phyloP scores from a whole-genome alignment of 2,797 vertebrate species.

The Leptodactylus fallax region DNA sequence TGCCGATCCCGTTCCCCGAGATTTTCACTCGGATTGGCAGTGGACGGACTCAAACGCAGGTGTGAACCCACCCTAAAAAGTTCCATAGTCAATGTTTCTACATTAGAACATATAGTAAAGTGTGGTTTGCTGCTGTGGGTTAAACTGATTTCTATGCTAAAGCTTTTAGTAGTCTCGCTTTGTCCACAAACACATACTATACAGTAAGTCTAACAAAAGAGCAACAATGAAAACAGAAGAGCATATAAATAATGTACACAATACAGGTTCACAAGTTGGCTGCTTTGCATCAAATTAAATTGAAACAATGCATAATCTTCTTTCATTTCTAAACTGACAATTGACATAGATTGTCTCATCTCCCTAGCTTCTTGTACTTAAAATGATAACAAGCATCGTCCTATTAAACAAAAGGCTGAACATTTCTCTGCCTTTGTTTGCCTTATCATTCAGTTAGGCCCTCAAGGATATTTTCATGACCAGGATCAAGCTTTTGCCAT shows the following conservation, averaged over 20 bases:
- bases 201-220: background rate
- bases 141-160: background rate
- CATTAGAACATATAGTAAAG: background rate
- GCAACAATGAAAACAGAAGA: background rate
- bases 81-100: background rate
- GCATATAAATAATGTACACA: background rate
- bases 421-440: slow-evolving; percentile 13
- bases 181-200: background rate
- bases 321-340: slow-evolving; percentile 23
- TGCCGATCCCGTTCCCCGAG: no score
- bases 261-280: background rate
- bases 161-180: background rate
- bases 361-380: slow-evolving; percentile 11
- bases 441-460: slow-evolving; percentile 24
- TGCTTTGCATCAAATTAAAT: background rate
- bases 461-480: slow-evolving; percentile 44
- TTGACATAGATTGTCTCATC: slow-evolving; percentile 13
- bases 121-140: background rate
- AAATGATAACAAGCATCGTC: slow-evolving; percentile 13
- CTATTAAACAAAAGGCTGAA: slow-evolving; percentile 14
- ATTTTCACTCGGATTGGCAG: no score
- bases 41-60: no score
- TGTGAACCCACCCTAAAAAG: no score
- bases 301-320: slow-evolving; percentile 10
- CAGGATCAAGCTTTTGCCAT: slow-evolving; percentile 29